Base-by-base conservation (phyloP, 2,888 invertebrate genomes). In the Seira musarum region DNA sequence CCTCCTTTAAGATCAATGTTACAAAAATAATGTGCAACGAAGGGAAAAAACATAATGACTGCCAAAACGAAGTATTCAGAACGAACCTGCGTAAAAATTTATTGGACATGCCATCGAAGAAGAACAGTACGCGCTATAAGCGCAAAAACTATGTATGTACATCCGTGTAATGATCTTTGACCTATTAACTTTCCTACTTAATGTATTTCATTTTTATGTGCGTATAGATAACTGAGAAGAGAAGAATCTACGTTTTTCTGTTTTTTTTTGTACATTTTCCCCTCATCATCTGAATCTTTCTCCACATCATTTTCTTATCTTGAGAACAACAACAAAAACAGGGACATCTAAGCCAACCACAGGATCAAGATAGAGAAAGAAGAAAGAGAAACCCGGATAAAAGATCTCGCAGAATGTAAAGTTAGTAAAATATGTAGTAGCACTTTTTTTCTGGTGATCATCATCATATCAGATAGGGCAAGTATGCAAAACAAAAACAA, bases 401-500 rank as follows among this genome's bases (percentile, higher is more conserved):
- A 60, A 60, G 2, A 60, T 2, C 10, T 21, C 49, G 6, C n/a
- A 57, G 6, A 60, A 2, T 21, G 22, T 60, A 60, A 13, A 10
- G 57, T 57, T 3, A 15, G 57, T n/a, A 17, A 13, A 57, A 17
- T 13, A 13, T 8, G 40, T 40, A 40, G 53, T 53, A 53, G 53
- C 53, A 53, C 53, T 53, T 53, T 53, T 40, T 30, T 30, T 30
- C 30, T 5, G 30, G 8, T 30, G 3, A 30, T 30, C 30, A 30
- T 30, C 30, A 30, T 30, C 30, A 30, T 61, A 67, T 69, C 24
- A n/a, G 61, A 75, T 40, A 68, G 63, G 61, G 75, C 13, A 60
- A 75, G 75, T 75, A 75, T 75, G 75, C 75, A 75, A 75, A 75
- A 75, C 75, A 67, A 60, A 74, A 67, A 60, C 60, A 60, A 60